Evolutionary conservation across 2,888 invertebrate species (phyloP).

Genomic region (Ceraclea dissimilis): DNA sequence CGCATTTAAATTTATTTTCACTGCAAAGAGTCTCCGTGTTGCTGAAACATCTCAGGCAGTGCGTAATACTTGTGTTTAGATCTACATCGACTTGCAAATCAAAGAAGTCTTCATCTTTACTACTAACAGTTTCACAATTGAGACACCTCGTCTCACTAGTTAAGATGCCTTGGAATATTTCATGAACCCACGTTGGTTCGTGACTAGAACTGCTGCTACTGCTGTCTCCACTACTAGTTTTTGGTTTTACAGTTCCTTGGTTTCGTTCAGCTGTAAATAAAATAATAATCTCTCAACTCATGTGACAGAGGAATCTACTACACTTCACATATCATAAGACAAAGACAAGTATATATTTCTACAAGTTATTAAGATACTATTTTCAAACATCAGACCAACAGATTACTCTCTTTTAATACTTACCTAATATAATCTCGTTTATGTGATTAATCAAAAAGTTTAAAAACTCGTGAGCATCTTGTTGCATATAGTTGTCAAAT

Average conservation of each 20-base stretch:
- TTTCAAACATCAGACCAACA: no score
- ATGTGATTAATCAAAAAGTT: constrained; percentile 99
- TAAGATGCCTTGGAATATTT: constrained; percentile 98
- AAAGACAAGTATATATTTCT: no score
- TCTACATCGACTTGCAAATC: constrained; percentile 99
- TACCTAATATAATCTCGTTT: constrained; percentile 93
- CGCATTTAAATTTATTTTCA: constrained; percentile 99
- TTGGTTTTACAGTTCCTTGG: constrained; percentile 59
- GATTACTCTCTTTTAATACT: no score
- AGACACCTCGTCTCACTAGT: constrained; percentile 99
- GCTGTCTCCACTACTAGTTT: constrained; percentile 43
- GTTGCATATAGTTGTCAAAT: constrained; percentile 99
- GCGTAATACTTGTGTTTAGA: constrained; percentile 98
- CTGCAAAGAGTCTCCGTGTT: constrained; percentile 98
- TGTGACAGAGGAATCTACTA: no score
- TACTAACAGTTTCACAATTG: constrained; percentile 99
- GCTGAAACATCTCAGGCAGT: constrained; percentile 95
- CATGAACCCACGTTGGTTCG: constrained; percentile 98
- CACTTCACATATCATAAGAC: no score
- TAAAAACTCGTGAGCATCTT: constrained; percentile 99
- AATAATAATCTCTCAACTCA: no score
- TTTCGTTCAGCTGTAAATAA: constrained; percentile 61
- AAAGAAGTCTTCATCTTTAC: constrained; percentile 99
- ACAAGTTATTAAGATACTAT: no score
- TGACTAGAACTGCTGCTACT: constrained; percentile 36